phyloP scores from a whole-genome alignment of 2,113 vertebrate species.

The Tricholaema leucomelas region DNA sequence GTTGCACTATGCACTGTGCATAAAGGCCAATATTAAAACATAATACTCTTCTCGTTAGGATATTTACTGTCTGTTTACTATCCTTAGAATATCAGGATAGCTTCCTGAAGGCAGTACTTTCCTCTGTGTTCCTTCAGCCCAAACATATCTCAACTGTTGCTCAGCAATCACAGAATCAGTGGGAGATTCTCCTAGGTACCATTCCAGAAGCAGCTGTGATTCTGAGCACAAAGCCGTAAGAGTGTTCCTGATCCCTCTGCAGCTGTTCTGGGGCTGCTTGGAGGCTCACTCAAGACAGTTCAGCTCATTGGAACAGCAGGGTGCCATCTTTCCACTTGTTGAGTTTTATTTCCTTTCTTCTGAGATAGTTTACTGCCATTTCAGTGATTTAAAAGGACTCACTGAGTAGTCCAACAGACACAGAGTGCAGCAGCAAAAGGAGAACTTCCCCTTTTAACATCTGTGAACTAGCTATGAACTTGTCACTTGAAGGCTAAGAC shows the following conservation, averaged over 20 bases:
- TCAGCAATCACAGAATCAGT: fast-evolving
- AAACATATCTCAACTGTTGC: not conserved
- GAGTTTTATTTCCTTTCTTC: not conserved
- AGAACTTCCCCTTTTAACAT: not conserved
- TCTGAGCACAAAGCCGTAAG: not conserved
- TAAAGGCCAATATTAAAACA: not conserved
- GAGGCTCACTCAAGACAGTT: not conserved
- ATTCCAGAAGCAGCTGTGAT: not conserved
- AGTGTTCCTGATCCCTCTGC: not conserved
- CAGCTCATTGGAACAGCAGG: not conserved
- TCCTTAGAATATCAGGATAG: not conserved
- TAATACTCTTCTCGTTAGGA: not conserved
- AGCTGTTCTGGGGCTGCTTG: not conserved
- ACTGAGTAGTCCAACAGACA: not conserved
- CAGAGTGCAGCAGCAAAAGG: not conserved
- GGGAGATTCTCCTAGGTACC: not conserved
- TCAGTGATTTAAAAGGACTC: not conserved
- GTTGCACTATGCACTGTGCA: not conserved
- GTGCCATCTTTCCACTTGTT: not conserved
- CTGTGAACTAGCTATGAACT: not conserved
- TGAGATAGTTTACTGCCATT: not conserved
- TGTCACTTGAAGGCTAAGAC: not conserved
- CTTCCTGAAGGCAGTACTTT: not conserved
- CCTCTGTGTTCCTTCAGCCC: not conserved
- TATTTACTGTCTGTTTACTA: not conserved